These are phyloP conservation scores for Dicentrarchus labrax DNA, from an alignment of 2,113 vertebrate species.

Conservation along the genomic window DNA sequence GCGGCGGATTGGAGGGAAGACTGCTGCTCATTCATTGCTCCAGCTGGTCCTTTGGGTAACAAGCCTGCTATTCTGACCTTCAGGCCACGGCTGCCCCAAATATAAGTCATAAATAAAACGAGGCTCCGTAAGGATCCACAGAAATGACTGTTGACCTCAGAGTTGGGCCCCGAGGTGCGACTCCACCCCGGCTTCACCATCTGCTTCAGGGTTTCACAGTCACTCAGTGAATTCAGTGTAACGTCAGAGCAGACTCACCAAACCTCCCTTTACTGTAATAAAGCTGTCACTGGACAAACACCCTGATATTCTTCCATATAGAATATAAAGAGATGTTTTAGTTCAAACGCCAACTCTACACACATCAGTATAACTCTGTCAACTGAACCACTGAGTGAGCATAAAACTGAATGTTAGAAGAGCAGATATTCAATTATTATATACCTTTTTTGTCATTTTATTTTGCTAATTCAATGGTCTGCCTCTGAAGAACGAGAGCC, in stretches of 20 bases:
- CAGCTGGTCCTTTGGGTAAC: constrained; percentile 28
- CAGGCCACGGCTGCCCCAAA: constrained; percentile 30
- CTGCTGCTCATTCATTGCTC: background rate
- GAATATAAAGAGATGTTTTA: too few species aligned
- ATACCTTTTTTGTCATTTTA: too few species aligned
- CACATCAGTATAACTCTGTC: too few species aligned
- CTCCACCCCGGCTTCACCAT: constrained; percentile 21
- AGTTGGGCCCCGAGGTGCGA: background rate
- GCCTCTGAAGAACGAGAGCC: too few species aligned
- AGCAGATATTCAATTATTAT: too few species aligned
- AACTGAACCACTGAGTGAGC: too few species aligned
- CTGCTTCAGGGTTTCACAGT: constrained; percentile 15
- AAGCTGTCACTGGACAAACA: background rate
- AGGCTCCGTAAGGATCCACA: background rate
- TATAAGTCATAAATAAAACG: constrained; percentile 21
- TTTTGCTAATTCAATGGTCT: too few species aligned
- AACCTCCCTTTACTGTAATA: accelerated
- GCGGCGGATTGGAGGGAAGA: background rate
- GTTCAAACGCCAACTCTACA: too few species aligned
- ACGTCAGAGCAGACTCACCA: background rate
- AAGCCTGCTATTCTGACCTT: constrained; percentile 4
- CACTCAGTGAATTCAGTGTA: background rate
- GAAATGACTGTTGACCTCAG: constrained; percentile 33
- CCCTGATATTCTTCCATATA: too few species aligned
- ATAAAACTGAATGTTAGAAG: too few species aligned